Conservation (phyloP, 1,140 invertebrate species). For the Drosophila kurseongensis region DNA sequence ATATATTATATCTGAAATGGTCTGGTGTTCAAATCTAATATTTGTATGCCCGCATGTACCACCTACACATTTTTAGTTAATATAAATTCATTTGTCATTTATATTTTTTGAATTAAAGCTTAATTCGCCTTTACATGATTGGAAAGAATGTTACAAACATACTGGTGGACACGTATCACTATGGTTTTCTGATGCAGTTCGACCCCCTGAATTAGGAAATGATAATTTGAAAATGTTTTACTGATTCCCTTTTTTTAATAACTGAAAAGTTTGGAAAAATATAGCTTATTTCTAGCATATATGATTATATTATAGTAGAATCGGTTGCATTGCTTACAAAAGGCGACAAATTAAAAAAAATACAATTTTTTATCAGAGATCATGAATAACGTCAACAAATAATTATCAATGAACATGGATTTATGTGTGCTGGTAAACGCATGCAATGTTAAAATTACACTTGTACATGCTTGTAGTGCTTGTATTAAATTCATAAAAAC, state of each 20-base stretch:
- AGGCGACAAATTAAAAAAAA: background rate
- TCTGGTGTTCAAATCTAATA: background rate
- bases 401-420: background rate
- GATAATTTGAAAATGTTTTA: background rate
- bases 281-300: too few relatives aligned
- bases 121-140: too few relatives aligned
- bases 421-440: background rate
- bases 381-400: background rate
- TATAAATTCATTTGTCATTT: too few relatives aligned
- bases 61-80: too few relatives aligned
- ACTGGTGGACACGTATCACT: background rate
- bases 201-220: conserved; percentile 3
- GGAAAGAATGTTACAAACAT: background rate
- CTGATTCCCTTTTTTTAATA: too few relatives aligned
- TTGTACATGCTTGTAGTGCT: conserved; percentile 18
- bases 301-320: too few relatives aligned
- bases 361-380: too few relatives aligned
- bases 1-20: background rate
- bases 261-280: too few relatives aligned
- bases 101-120: too few relatives aligned
- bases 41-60: background rate
- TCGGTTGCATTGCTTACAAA: background rate
- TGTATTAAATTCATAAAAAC: conserved; percentile 25
- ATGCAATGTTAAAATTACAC: background rate
- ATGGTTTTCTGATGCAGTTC: conserved; percentile 1